phyloP scores from a whole-genome alignment of 2,888 invertebrate genomes.

The Daptonema setosum region DNA sequence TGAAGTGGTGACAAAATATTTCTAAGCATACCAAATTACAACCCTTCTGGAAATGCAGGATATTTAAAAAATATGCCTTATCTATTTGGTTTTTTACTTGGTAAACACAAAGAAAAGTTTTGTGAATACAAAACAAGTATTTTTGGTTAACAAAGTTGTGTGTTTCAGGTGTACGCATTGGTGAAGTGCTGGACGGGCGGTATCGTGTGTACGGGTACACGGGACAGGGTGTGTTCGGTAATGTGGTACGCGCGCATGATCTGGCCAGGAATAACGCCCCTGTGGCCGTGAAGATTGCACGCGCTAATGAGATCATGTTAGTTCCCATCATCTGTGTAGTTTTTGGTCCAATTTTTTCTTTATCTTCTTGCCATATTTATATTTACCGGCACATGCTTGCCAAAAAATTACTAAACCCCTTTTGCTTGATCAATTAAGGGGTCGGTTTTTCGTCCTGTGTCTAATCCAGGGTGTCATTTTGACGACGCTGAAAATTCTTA shows the following conservation, averaged over 20 bases:
- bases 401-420: background rate
- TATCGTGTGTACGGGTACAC: conserved; percentile 92
- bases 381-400: background rate
- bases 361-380: too few relatives aligned
- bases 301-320: conserved; percentile 96
- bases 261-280: conserved; percentile 55
- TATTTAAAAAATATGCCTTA: too few relatives aligned
- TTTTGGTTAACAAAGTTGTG: too few relatives aligned
- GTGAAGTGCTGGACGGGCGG: conserved; percentile 68
- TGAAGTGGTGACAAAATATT: too few relatives aligned
- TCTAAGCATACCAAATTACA: too few relatives aligned
- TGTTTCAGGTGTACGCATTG: conserved; percentile 56
- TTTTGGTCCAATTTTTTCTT: background rate
- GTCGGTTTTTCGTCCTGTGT: too few relatives aligned
- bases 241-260: conserved; percentile 80
- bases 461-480: too few relatives aligned
- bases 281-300: conserved; percentile 90
- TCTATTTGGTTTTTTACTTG: too few relatives aligned
- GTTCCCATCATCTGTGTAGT: conserved; percentile 25
- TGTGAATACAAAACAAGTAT: too few relatives aligned
- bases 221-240: conserved; percentile 94
- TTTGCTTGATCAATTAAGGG: background rate
- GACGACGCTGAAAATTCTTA: too few relatives aligned
- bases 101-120: too few relatives aligned
- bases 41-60: too few relatives aligned